These are phyloP conservation scores for Hyalella azteca DNA, from an alignment of 2,888 invertebrate genomes.

Conservation along the genomic window DNA sequence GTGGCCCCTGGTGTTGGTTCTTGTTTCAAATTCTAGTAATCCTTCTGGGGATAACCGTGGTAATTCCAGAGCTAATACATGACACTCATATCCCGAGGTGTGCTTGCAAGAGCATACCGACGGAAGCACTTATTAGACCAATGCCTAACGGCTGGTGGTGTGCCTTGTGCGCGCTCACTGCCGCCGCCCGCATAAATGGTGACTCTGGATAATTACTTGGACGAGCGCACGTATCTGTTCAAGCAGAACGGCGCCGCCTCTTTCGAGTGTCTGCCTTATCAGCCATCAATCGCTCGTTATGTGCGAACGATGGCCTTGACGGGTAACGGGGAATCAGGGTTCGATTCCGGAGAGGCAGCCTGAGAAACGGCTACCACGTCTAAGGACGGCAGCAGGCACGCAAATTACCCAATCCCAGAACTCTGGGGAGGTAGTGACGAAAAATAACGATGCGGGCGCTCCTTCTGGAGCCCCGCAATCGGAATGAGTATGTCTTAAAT, in stretches of 20 bases:
- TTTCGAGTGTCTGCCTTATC: constrained; percentile 74
- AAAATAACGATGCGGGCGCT: constrained; percentile 73
- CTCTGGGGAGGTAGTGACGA: constrained; percentile 72
- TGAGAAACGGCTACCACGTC: constrained; percentile 69
- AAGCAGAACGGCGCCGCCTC: constrained; percentile 68
- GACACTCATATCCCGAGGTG: too few relatives aligned
- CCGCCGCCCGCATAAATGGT: too few relatives aligned
- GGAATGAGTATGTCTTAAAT: constrained; percentile 69
- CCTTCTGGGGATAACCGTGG: too few relatives aligned
- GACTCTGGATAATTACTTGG: too few relatives aligned
- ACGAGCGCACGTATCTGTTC: too few relatives aligned
- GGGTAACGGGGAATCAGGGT: constrained; percentile 78
- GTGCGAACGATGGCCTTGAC: constrained; percentile 73
- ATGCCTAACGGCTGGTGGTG: too few relatives aligned
- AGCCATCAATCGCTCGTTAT: constrained; percentile 73
- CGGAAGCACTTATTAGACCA: too few relatives aligned
- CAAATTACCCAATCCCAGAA: constrained; percentile 68
- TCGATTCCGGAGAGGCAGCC: constrained; percentile 65
- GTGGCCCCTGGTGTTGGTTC: too few relatives aligned
- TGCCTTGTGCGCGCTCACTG: too few relatives aligned
- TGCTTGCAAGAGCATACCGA: too few relatives aligned
- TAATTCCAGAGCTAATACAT: too few relatives aligned
- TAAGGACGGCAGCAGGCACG: constrained; percentile 72
- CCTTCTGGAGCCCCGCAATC: constrained; percentile 69
- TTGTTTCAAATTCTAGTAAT: too few relatives aligned